Evolutionary conservation across 2,113 vertebrate species (phyloP), one percentile per base, ranked within the genome.

Genomic region (Ivindomyrus marchei): DNA sequence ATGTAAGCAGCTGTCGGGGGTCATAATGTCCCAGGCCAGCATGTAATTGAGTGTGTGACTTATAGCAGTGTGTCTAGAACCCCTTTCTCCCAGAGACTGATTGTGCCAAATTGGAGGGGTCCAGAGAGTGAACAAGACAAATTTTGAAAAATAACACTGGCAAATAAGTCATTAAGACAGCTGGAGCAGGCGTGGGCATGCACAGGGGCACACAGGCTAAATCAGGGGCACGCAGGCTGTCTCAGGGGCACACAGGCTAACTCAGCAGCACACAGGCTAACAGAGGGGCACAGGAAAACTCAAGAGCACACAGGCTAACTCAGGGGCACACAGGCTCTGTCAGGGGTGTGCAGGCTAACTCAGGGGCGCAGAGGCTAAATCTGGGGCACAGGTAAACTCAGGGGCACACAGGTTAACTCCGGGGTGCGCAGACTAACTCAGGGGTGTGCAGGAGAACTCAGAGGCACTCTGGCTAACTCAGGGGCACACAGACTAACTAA

Each of bases 1-100:
- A 74, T 93, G 92, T 94, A 95, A 95, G 94, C 94, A 94, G 93
- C 92, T 94, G 93, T 93, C 92, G 91, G 85, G 91, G 91, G 84
- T 89, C 24, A 74, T 93, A 93, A 95, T 94, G 92, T 91, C 62
- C 91, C 94, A 92, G 93, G 93, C 92, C 70, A 86, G 91, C 89
- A 92, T 94, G 92, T 91, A 93, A 92, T 91, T 87, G 56, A 91
- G 92, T 93, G 91, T 91, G 89, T 88, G 56, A 90, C 88, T 91
- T 87, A 15, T 42, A 84, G 47, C 9, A 3, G 10, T 66, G 62
- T 66, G 9, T 66, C n/a, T 70, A 31, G 93, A 92, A 92, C 93
- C 92, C 90, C 36, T 19, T 42, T 42, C 74, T 15, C 36, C 74
- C 62, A 70, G 62, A 70, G 62, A 70, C n/a, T 10, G 10, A 31